Conservation (phyloP, 2,113 vertebrate genomes). For the Nothocercus julius region DNA sequence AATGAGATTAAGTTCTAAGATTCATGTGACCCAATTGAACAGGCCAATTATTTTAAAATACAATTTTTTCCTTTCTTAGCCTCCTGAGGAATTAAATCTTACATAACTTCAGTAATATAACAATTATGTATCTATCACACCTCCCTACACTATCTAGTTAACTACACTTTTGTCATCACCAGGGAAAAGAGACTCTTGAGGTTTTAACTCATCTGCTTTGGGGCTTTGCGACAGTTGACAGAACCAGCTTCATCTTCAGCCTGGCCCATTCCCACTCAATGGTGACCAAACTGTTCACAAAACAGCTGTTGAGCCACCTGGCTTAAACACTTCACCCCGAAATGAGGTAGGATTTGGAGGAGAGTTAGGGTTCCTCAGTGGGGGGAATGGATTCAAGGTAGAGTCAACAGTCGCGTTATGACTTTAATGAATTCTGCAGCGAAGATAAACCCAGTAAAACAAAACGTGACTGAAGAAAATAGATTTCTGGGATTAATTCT, state of each 20-base stretch:
- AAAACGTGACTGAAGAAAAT: not conserved
- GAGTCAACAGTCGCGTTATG: not conserved
- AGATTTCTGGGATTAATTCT: not conserved
- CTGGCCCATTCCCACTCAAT: not conserved
- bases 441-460: not conserved
- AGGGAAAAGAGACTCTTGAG: too few relatives aligned
- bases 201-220: not conserved
- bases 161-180: not conserved
- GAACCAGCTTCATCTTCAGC: not conserved
- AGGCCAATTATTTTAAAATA: not conserved
- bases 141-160: not conserved
- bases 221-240: not conserved
- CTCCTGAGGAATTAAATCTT: not conserved
- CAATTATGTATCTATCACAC: not conserved
- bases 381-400: not conserved
- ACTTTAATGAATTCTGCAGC: not conserved
- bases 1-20: not conserved
- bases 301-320: not conserved
- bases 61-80: not conserved
- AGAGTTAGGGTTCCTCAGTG: not conserved
- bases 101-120: not conserved
- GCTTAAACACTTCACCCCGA: not conserved
- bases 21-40: not conserved
- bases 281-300: not conserved
- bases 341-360: too few relatives aligned